Conservation (phyloP, 2,797 vertebrate species). For the Sebastes steindachneri region DNA sequence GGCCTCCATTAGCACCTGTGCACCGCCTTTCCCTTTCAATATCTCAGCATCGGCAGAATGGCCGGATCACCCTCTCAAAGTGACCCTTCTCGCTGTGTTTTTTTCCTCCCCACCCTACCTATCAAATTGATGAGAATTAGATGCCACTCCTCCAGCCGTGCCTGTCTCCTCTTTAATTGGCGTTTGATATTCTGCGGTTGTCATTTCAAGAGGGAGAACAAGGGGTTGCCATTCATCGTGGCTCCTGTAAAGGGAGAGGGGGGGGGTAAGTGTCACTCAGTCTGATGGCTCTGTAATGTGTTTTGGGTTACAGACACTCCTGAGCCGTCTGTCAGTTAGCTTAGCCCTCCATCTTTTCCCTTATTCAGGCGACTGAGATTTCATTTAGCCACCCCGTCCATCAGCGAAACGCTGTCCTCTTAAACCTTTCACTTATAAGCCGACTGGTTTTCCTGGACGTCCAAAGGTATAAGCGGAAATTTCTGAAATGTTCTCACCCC, state of each 20-base stretch:
- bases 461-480: constrained; percentile 31
- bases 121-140: constrained; percentile 77
- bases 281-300: constrained; percentile 79
- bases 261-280: constrained; percentile 66
- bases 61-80: constrained; percentile 58
- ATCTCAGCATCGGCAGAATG: constrained; percentile 31
- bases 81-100: constrained; percentile 60
- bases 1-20: constrained; percentile 39
- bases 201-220: constrained; percentile 77
- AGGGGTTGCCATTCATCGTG: constrained; percentile 69
- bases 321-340: constrained; percentile 70
- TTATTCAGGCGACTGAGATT: constrained; percentile 63
- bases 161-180: constrained; percentile 80
- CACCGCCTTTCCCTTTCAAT: constrained; percentile 54
- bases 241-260: constrained; percentile 54
- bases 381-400: constrained; percentile 69
- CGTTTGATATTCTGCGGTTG: constrained; percentile 81
- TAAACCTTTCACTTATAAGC: constrained; percentile 55
- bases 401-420: constrained; percentile 56
- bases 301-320: constrained; percentile 71
- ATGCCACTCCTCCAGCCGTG: constrained; percentile 75
- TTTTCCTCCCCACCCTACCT: background rate
- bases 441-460: constrained; percentile 37
- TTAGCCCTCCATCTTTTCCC: constrained; percentile 56
- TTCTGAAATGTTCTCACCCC: constrained; percentile 29